Conservation (phyloP, 2,888 invertebrate genomes). For the Azorinus chamasolen region DNA sequence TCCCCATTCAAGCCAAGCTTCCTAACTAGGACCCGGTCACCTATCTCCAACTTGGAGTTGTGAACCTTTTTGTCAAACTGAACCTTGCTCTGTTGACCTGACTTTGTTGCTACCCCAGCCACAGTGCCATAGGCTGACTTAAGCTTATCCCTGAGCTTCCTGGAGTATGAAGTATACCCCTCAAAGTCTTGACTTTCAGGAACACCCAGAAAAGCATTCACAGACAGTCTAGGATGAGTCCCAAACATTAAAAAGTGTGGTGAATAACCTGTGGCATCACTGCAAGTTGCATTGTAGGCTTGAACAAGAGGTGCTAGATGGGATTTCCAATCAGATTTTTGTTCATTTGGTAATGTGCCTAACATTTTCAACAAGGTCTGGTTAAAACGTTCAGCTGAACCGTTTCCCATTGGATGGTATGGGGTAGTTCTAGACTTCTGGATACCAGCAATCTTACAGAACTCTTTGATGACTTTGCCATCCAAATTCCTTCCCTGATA, state of each 20-base stretch:
- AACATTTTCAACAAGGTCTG: constrained; percentile 1
- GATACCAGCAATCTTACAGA: constrained; percentile 15
- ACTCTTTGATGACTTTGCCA: constrained; percentile 1
- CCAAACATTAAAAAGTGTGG: constrained; percentile 26
- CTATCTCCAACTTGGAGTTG: not conserved
- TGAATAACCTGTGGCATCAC: constrained; percentile 15
- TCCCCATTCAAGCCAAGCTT: constrained; percentile 17
- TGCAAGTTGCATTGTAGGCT: constrained; percentile 19
- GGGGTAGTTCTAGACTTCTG: constrained; percentile 1
- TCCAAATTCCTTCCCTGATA: constrained; percentile 18
- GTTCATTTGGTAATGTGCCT: not conserved
- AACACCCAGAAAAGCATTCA: constrained; percentile 17
- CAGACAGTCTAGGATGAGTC: constrained; percentile 4
- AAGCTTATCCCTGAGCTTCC: not conserved
- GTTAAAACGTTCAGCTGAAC: constrained; percentile 7
- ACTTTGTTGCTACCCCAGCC: not conserved
- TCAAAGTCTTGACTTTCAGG: not conserved
- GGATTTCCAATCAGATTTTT: not conserved
- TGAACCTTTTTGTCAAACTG: constrained; percentile 1
- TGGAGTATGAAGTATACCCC: not conserved
- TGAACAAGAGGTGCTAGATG: constrained; percentile 5
- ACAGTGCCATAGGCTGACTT: not conserved
- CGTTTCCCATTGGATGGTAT: not conserved
- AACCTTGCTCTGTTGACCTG: constrained; percentile 1
- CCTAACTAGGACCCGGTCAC: constrained; percentile 13